phyloP scores from a whole-genome alignment of 2,888 invertebrate species.

The Myathropa florea region DNA sequence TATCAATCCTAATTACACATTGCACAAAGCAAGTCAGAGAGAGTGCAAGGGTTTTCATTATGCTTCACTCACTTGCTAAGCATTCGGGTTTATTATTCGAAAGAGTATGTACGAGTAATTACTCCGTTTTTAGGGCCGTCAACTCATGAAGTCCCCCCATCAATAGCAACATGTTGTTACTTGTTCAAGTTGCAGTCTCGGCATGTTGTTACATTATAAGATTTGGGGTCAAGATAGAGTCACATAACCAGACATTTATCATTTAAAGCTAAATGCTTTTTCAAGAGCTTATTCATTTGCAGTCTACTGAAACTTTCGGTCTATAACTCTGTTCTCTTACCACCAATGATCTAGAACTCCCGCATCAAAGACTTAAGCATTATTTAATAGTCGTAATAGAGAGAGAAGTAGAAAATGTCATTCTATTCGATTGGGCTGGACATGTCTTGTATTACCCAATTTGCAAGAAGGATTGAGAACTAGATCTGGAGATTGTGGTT shows the following conservation, averaged over 20 bases:
- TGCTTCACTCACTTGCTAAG: neutral
- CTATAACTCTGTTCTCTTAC: too few relatives aligned
- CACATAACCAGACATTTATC: neutral
- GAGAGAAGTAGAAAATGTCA: too few relatives aligned
- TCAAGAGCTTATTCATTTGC: too few relatives aligned
- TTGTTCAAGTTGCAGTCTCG: neutral
- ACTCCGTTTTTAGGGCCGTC: slow-evolving; percentile 4
- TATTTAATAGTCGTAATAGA: too few relatives aligned
- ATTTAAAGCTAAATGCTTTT: neutral
- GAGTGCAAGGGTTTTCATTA: neutral
- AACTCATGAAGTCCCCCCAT: slow-evolving; percentile 20
- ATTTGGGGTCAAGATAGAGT: neutral
- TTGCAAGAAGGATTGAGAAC: too few relatives aligned
- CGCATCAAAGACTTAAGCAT: too few relatives aligned
- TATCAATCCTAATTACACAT: slow-evolving; percentile 12
- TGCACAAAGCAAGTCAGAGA: neutral
- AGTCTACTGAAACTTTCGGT: too few relatives aligned
- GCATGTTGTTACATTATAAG: neutral
- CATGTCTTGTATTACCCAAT: too few relatives aligned
- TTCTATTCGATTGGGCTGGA: too few relatives aligned
- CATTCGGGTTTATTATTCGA: neutral
- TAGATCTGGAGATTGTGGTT: too few relatives aligned
- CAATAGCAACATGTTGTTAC: neutral
- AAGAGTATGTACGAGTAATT: neutral
- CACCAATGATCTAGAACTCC: too few relatives aligned